phyloP scores from a whole-genome alignment of 2,888 invertebrate species.

The Diplazon laetatorius region DNA sequence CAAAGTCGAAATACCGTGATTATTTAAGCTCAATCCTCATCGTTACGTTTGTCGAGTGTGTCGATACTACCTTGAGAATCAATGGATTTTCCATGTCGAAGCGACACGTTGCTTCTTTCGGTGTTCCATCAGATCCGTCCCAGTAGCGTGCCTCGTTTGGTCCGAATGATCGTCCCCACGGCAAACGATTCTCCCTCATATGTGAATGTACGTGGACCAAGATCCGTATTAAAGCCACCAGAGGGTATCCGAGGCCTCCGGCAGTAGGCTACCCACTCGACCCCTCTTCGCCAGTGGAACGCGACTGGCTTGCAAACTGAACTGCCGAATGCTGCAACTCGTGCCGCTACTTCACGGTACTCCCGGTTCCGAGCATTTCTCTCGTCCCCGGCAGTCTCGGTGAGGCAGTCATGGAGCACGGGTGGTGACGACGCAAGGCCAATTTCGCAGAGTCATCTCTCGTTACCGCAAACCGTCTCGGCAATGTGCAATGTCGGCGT shows the following conservation, averaged over 20 bases:
- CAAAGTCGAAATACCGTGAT: no score
- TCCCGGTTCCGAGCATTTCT: slow-evolving; percentile 31
- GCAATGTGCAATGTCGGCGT: slow-evolving; percentile 49
- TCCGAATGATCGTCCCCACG: slow-evolving; percentile 57
- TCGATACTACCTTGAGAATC: no score
- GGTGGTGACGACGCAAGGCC: slow-evolving; percentile 55
- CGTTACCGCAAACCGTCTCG: slow-evolving; percentile 50
- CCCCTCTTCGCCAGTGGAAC: slow-evolving; percentile 64
- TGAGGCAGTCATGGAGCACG: slow-evolving; percentile 56
- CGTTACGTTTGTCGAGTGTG: no score
- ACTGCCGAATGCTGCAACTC: slow-evolving; percentile 44
- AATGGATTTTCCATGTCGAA: no score
- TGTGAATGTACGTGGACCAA: slow-evolving; percentile 29
- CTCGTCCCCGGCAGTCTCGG: slow-evolving; percentile 27
- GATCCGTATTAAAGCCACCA: slow-evolving; percentile 46
- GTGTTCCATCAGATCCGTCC: slow-evolving; percentile 22
- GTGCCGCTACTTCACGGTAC: slow-evolving; percentile 23
- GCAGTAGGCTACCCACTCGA: slow-evolving; percentile 68
- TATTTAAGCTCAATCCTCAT: no score
- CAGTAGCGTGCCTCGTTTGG: slow-evolving; percentile 40
- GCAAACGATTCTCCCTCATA: slow-evolving; percentile 37
- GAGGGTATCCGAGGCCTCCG: slow-evolving; percentile 39
- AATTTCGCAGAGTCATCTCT: slow-evolving; percentile 65
- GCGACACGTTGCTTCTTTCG: not conserved
- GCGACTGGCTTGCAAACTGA: slow-evolving; percentile 68